phyloP scores from a whole-genome alignment of 2,888 invertebrate species.

The Yponomeuta malinellus region DNA sequence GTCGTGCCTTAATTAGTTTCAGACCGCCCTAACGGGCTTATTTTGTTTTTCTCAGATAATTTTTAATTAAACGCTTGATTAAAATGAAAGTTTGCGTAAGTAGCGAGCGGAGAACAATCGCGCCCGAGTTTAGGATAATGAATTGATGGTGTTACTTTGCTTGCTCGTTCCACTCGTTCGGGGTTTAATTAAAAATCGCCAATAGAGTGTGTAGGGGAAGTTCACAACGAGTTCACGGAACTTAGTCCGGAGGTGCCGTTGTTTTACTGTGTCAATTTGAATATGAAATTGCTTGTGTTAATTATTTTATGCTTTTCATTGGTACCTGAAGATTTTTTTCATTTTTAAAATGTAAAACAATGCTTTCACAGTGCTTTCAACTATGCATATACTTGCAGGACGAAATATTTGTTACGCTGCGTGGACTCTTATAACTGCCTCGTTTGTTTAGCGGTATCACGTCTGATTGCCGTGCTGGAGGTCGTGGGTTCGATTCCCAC shows the following conservation, averaged over 20 bases:
- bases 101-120: constrained; percentile 75
- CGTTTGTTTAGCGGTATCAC: no score
- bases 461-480: no score
- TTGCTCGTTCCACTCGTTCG: constrained; percentile 60
- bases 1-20: constrained; percentile 70
- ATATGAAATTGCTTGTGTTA: constrained; percentile 58
- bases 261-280: constrained; percentile 75
- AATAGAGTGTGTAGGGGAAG: constrained; percentile 74
- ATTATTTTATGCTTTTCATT: constrained; percentile 12
- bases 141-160: constrained; percentile 75
- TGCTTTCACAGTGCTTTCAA: no score
- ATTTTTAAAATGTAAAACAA: no score
- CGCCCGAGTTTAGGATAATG: constrained; percentile 75
- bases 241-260: constrained; percentile 66
- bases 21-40: constrained; percentile 74
- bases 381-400: no score
- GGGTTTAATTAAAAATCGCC: constrained; percentile 76
- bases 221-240: constrained; percentile 71
- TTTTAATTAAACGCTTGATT: constrained; percentile 77
- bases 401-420: no score
- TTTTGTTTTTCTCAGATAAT: constrained; percentile 76
- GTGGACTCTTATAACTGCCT: no score
- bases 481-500: no score
- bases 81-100: constrained; percentile 77
- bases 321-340: no score